Percentiles rank a stretch among this genome's conserved stretches.
These are phyloP conservation scores for Eucidaris tribuloides DNA, from an alignment of 35 echinoderm and acorn worm genomes.

Conservation along the genomic window DNA sequence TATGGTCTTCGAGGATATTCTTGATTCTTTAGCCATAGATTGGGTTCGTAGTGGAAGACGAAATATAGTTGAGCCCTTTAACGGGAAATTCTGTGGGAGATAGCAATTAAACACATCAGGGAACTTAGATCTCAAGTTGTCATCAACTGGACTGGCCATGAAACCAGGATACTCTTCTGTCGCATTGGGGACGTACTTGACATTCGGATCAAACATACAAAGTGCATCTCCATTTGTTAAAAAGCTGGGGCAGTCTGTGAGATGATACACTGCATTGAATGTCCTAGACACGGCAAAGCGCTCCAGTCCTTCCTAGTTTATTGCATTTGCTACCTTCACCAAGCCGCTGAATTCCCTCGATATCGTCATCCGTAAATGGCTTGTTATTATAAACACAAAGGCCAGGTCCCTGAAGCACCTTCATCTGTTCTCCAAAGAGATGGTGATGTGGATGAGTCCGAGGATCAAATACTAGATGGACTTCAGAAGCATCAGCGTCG, in stretches of 20 bases:
- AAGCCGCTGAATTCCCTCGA: constrained; percentile 77
- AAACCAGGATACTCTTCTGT: constrained; percentile 3
- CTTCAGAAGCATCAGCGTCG: constrained; percentile 62
- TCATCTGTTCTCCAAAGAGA: constrained; percentile 16
- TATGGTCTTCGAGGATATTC: constrained; percentile 1
- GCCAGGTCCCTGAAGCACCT: constrained; percentile 44
- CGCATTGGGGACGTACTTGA: constrained; percentile 23
- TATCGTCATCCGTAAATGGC: constrained; percentile 71
- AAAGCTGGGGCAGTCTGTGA: constrained; percentile 83
- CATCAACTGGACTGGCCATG: not conserved
- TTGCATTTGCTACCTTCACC: constrained; percentile 63
- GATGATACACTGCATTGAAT: constrained; percentile 84
- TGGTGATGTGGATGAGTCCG: constrained; percentile 24
- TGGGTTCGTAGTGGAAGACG: constrained; percentile 40
- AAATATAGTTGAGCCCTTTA: constrained; percentile 30
- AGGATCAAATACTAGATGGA: constrained; percentile 72
- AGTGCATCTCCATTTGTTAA: constrained; percentile 38
- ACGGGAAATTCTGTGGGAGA: constrained; percentile 10
- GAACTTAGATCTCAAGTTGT: not conserved
- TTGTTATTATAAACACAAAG: constrained; percentile 78
- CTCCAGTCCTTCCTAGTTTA: constrained; percentile 47
- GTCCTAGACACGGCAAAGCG: constrained; percentile 75
- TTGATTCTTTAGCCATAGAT: not conserved
- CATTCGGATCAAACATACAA: constrained; percentile 65
- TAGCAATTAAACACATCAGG: constrained; percentile 43